These are phyloP conservation scores for Triplophysa tibetana DNA, from an alignment of 2,113 vertebrate species.

Conservation along the genomic window DNA sequence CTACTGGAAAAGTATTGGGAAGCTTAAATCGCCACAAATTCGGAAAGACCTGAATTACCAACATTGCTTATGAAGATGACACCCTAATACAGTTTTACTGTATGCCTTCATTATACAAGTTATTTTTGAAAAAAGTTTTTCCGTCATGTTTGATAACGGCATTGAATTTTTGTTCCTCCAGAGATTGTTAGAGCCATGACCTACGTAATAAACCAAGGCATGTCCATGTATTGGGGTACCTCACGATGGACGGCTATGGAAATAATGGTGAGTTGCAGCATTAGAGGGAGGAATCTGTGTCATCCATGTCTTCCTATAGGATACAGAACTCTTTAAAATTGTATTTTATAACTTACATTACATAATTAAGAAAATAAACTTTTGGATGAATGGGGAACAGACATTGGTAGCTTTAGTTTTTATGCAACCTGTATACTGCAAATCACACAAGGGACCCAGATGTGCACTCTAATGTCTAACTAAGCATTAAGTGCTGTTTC, in stretches of 20 bases:
- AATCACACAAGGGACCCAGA: neutral
- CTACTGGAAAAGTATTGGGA: neutral
- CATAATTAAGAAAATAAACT: no score
- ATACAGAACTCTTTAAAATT: neutral
- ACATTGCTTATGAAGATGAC: no score
- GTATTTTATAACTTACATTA: neutral
- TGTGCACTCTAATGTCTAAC: neutral
- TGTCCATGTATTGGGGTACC: slow-evolving; percentile 99
- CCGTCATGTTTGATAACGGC: neutral
- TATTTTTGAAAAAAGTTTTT: neutral
- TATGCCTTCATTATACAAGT: no score
- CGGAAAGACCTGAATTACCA: neutral
- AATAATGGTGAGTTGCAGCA: slow-evolving; percentile 84
- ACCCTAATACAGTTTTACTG: no score
- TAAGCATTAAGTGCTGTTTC: neutral
- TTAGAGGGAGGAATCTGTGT: neutral
- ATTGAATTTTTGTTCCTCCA: slow-evolving; percentile 58
- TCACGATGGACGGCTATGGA: slow-evolving; percentile 97
- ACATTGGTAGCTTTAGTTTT: neutral
- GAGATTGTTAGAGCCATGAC: slow-evolving; percentile 98
- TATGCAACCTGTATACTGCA: neutral
- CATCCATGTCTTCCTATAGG: neutral
- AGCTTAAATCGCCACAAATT: neutral
- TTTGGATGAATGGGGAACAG: neutral
- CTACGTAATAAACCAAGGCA: slow-evolving; percentile 94